Evolutionary conservation across 2,113 vertebrate genomes (phyloP).

Genomic region (Bubo bubo): DNA sequence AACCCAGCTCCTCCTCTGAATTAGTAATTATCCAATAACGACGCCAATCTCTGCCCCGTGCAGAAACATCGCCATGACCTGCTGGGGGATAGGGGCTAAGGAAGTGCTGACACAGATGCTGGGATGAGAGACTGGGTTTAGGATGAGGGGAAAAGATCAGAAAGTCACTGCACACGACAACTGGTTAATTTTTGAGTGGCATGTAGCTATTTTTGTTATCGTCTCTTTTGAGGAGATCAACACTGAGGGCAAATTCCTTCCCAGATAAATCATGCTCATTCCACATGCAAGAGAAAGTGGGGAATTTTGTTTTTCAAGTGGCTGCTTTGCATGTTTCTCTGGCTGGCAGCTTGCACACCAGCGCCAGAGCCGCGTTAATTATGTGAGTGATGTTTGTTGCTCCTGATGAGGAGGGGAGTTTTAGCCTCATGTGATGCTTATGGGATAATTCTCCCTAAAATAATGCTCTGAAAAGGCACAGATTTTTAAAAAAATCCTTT

Average conservation of each 20-base stretch:
- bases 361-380: not conserved
- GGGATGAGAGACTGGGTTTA: not conserved
- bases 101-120: fast-evolving
- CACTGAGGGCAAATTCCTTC: slow-evolving; percentile 62
- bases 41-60: not conserved
- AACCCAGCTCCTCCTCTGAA: not conserved
- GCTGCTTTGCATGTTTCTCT: slow-evolving; percentile 49
- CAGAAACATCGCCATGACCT: fast-evolving
- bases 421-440: fast-evolving
- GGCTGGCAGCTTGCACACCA: not conserved
- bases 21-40: not conserved
- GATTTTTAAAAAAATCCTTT: not conserved
- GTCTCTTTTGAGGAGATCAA: slow-evolving; percentile 59
- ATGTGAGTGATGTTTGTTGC: fast-evolving
- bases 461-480: not conserved
- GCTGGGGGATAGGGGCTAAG: not conserved
- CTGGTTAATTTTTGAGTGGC: not conserved
- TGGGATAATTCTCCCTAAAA: not conserved
- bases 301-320: slow-evolving; percentile 63
- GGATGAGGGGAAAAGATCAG: not conserved
- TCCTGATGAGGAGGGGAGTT: not conserved
- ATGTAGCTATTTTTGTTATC: slow-evolving; percentile 51
- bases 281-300: slow-evolving; percentile 48
- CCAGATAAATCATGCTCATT: slow-evolving; percentile 65
- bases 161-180: not conserved